Percentiles rank a stretch among this genome's conserved stretches.
Conservation (phyloP, 2,797 vertebrate species). For the Scyliorhinus canicula region DNA sequence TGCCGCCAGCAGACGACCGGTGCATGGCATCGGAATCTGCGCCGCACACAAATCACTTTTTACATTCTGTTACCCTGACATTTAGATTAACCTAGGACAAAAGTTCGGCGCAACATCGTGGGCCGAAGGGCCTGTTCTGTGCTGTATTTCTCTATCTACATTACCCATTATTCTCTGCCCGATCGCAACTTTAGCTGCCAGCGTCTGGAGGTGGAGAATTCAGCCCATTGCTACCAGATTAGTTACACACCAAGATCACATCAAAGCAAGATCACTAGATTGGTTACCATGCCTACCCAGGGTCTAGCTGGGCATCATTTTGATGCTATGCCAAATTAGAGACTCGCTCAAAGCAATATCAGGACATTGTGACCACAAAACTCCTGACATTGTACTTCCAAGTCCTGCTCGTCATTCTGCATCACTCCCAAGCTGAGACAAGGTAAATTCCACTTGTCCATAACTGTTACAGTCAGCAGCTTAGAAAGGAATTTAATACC, state of each 20-base stretch:
- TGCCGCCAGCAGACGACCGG: no score
- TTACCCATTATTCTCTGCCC: no score
- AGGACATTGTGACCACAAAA: neutral
- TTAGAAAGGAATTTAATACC: neutral
- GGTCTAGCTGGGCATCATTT: neutral
- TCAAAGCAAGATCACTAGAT: neutral
- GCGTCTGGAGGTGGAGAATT: no score
- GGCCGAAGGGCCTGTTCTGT: no score
- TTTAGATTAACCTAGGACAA: no score
- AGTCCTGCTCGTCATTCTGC: neutral
- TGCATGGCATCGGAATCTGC: no score
- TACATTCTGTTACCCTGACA: no score
- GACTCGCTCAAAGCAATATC: neutral
- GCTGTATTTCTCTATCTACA: no score
- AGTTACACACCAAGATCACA: neutral
- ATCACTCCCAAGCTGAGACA: neutral
- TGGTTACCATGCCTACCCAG: neutral
- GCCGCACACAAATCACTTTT: no score
- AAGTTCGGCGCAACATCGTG: no score
- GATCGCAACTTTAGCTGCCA: no score
- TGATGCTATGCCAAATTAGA: neutral
- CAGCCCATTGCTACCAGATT: neutral
- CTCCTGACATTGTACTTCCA: no score
- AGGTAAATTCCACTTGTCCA: neutral
- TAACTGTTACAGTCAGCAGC: neutral